Conservation (phyloP, 2,888 invertebrate genomes). For the Leucania comma region DNA sequence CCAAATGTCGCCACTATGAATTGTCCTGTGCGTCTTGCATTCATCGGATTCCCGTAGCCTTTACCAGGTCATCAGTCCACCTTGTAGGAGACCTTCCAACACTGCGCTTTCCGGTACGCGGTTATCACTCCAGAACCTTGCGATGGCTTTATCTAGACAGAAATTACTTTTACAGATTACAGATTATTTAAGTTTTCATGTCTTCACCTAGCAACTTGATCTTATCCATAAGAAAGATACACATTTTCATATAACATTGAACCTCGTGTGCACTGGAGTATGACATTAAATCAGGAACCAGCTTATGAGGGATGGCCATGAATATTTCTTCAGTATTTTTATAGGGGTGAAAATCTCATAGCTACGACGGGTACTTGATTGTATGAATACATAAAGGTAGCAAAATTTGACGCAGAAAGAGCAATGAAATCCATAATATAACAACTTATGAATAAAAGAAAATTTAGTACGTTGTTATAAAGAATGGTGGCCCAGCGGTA, state of each 20-base stretch:
- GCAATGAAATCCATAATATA: background rate
- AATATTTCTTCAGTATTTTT: constrained; percentile 27
- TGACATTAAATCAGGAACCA: constrained; percentile 28
- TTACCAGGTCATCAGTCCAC: no score
- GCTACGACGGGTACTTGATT: background rate
- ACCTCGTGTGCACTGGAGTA: constrained; percentile 22
- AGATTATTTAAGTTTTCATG: background rate
- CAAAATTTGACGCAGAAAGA: background rate
- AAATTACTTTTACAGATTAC: background rate
- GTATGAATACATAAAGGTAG: background rate
- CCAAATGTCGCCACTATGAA: no score
- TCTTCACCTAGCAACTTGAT: background rate
- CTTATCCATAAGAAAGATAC: background rate
- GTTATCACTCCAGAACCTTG: no score
- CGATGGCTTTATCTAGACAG: background rate
- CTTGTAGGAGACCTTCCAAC: no score
- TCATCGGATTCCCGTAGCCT: no score
- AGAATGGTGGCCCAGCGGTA: no score
- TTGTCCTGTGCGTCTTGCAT: no score
- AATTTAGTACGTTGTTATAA: no score
- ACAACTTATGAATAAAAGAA: background rate
- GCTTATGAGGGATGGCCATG: constrained; percentile 5
- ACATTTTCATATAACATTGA: constrained; percentile 4
- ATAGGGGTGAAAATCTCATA: constrained; percentile 7
- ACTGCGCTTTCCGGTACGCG: no score